These are phyloP conservation scores for Porites evermanni DNA, from an alignment of 92 coral and sea anemone genomes.

Conservation along the genomic window DNA sequence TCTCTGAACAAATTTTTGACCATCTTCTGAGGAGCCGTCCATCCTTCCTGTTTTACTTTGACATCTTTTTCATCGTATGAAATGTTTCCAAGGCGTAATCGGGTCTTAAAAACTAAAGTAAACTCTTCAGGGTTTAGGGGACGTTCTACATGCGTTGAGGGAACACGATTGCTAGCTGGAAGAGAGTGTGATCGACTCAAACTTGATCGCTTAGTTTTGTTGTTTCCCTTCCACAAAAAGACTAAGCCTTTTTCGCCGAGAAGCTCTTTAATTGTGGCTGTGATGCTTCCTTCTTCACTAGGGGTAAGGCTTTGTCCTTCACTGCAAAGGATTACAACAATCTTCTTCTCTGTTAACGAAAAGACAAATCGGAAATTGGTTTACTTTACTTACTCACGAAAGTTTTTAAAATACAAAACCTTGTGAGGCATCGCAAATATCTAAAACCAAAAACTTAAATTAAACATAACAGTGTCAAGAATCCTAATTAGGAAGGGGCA, in stretches of 20 bases:
- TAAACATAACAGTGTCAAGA: no score
- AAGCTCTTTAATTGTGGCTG: not conserved
- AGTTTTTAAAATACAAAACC: not conserved
- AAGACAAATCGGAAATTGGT: not conserved
- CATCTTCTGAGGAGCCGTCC: not conserved
- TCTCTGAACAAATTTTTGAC: not conserved
- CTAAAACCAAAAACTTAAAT: no score
- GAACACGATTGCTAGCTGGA: not conserved
- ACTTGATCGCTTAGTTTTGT: not conserved
- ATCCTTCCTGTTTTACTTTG: not conserved
- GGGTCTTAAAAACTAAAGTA: not conserved
- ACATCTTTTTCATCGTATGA: slow-evolving; percentile 11
- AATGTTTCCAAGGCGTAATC: slow-evolving; percentile 5
- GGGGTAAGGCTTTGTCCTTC: not conserved
- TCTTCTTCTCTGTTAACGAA: slow-evolving; percentile 7
- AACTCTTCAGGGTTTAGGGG: not conserved
- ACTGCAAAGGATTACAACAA: slow-evolving; percentile 8
- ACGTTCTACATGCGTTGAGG: no score
- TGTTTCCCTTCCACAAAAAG: slow-evolving; percentile 4
- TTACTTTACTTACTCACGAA: not conserved
- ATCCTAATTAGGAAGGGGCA: no score
- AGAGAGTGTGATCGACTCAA: not conserved
- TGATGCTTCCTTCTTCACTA: not conserved
- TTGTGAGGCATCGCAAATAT: no score
- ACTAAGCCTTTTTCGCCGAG: slow-evolving; percentile 12